These are phyloP conservation scores for Microplitis demolitor DNA, from an alignment of 1,140 invertebrate species.

Conservation along the genomic window DNA sequence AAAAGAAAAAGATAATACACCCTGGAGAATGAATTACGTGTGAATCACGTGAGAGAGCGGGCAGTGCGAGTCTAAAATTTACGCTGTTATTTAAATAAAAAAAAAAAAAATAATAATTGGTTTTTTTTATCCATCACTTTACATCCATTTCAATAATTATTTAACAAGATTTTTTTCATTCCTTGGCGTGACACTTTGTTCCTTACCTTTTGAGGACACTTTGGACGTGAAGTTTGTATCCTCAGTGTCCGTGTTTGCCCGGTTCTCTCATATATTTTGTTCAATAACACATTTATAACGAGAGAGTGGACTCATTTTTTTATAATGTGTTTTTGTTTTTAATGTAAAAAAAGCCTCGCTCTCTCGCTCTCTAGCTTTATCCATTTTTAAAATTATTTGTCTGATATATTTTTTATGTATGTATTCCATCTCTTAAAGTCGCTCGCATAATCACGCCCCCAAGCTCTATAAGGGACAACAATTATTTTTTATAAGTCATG, in stretches of 20 bases:
- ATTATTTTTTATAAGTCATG: constrained; percentile 29
- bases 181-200: constrained; percentile 24
- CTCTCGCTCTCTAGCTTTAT: constrained; percentile 34
- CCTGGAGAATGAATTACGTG: constrained; percentile 32
- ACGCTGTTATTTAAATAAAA: constrained; percentile 21
- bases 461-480: constrained; percentile 44
- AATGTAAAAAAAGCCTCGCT: not conserved
- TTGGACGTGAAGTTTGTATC: constrained; percentile 41
- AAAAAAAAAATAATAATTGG: constrained; percentile 14
- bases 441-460: constrained; percentile 21
- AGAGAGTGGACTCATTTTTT: constrained; percentile 35
- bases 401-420: constrained; percentile 29
- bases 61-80: constrained; percentile 47
- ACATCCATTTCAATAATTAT: constrained; percentile 22
- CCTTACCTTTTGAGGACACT: constrained; percentile 56
- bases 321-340: constrained; percentile 32
- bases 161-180: constrained; percentile 33
- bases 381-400: constrained; percentile 33
- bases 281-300: not conserved
- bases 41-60: constrained; percentile 52
- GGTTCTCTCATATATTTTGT: constrained; percentile 34
- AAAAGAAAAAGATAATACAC: constrained; percentile 25
- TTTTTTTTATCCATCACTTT: constrained; percentile 30
- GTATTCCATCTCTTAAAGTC: constrained; percentile 4
- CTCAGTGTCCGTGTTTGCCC: constrained; percentile 48